These are phyloP conservation scores for Crenuchus spilurus DNA, from an alignment of 2,797 vertebrate species.

Conservation along the genomic window DNA sequence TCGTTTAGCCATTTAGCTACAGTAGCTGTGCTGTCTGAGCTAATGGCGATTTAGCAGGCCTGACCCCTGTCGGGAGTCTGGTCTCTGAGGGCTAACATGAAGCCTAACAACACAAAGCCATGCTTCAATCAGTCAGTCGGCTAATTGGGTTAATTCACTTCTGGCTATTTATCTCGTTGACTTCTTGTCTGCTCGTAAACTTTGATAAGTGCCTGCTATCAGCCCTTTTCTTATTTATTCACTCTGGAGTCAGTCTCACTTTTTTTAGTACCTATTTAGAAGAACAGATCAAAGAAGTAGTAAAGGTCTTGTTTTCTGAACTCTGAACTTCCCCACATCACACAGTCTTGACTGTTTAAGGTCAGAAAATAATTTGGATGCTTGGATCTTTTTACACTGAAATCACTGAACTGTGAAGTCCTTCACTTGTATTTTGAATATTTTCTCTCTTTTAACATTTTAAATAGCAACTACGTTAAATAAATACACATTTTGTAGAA, in stretches of 20 bases:
- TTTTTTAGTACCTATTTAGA: too few relatives aligned
- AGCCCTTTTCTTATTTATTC: constrained; percentile 20
- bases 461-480: too few relatives aligned
- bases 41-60: constrained; percentile 24
- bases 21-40: neutral
- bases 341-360: too few relatives aligned
- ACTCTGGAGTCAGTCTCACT: neutral
- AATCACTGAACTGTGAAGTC: too few relatives aligned
- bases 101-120: constrained; percentile 2
- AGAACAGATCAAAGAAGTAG: too few relatives aligned
- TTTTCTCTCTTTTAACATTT: too few relatives aligned
- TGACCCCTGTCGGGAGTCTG: constrained; percentile 9
- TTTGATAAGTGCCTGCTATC: constrained; percentile 65
- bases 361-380: too few relatives aligned
- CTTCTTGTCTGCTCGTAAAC: constrained; percentile 65
- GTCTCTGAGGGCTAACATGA: neutral
- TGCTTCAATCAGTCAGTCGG: constrained; percentile 51
- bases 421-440: too few relatives aligned
- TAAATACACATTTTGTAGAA: too few relatives aligned
- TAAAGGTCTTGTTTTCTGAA: neutral
- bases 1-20: neutral
- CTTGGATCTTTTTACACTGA: too few relatives aligned
- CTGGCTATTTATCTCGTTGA: constrained; percentile 66
- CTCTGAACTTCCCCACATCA: too few relatives aligned
- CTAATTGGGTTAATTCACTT: constrained; percentile 71